Evolutionary conservation across 1,140 invertebrate species (phyloP).

Genomic region (Zaprionus camerounensis): DNA sequence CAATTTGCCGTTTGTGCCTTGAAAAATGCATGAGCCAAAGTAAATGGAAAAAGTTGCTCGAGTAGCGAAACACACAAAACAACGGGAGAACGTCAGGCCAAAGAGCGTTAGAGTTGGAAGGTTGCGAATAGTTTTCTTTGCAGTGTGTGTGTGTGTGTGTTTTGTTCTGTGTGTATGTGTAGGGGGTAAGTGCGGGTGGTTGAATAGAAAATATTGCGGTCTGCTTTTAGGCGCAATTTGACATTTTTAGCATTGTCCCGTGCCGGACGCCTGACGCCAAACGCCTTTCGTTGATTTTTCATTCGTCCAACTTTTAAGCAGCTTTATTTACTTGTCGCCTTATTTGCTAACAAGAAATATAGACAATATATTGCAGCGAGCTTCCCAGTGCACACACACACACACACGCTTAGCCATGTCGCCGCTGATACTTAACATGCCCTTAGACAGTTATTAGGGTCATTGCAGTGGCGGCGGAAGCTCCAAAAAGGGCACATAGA

Average conservation of each 20-base stretch:
- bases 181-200: not conserved
- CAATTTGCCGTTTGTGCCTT: conserved; percentile 82
- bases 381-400: conserved; percentile 5
- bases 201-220: conserved; percentile 73
- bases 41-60: conserved; percentile 80
- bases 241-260: conserved; percentile 64
- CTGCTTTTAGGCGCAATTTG: conserved; percentile 77
- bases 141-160: not conserved
- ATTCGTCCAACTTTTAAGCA: conserved; percentile 71
- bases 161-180: not conserved
- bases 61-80: conserved; percentile 66
- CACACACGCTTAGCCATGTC: conserved; percentile 58
- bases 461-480: conserved; percentile 46
- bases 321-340: conserved; percentile 80
- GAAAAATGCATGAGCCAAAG: conserved; percentile 81
- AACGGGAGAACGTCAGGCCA: conserved; percentile 44
- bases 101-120: conserved; percentile 15
- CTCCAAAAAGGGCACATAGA: conserved; percentile 43
- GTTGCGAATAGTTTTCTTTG: conserved; percentile 54
- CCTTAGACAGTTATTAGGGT: conserved; percentile 82
- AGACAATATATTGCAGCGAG: conserved; percentile 70
- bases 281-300: conserved; percentile 39
- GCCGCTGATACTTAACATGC: conserved; percentile 81
- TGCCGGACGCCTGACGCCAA: conserved; percentile 8
- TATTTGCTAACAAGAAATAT: conserved; percentile 80